Base-by-base conservation (phyloP, 2,797 vertebrate genomes). In the Miichthys miiuy region DNA sequence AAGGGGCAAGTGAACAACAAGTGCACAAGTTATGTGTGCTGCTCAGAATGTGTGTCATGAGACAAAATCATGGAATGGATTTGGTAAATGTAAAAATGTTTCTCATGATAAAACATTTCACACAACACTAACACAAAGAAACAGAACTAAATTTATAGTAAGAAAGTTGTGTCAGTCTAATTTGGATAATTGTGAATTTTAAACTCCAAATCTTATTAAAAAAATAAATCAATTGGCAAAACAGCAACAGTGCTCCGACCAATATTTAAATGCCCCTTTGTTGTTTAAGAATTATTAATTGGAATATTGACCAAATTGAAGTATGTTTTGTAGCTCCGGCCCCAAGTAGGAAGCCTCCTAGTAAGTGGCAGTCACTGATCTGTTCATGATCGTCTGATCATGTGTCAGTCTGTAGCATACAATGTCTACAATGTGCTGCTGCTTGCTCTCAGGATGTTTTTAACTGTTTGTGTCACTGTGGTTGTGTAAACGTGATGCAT, bases 301-400 rank as follows among this genome's bases (percentile, higher is more conserved):
- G 25, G 30, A 68, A 1, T 62, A 41, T 7, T 52, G 0, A 63
- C 13, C 9, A 65, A 77, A 72, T 60, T n/a, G 13, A 72, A n/a
- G 44, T 1, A 5, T 2, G 14, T 41, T 13, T 18, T 38, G 9
- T 62, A 82, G 80, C 30, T 77, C 0, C 0, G 3, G 7, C 58
- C 81, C 87, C 44, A 89, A 87, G 78, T 86, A 86, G 42, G 17
- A 84, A 27, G 71, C 89, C 91, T 92, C 87, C 79, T 91, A 83
- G 75, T 13, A 12, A 72, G 44, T 25, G 47, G 34, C 75, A 62
- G 46, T 3, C 21, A 20, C 52, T 61, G 60, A 64, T 30, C 20
- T 34, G 42, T 34, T 34, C 34, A 34, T 34, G 34, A 8, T 34
- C 7, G 62, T 30, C 20, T 34, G 42, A 41, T 55, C 51, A 6